A percentile compares a stretch with the other conserved stretches of the same genome.
Conservation (phyloP, 2,113 vertebrate species). For the human (Homo sapiens) region GRCh38 chr1:230228001-230228500, state of each 20-base stretch:
- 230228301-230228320: not conserved
- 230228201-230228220: not conserved
- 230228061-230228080: not conserved
- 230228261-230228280: not conserved
- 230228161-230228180: not conserved
- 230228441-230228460: too few relatives aligned
- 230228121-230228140: not conserved
- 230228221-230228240: not conserved
- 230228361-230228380: too few relatives aligned
- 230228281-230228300: not conserved
- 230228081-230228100: too few relatives aligned
- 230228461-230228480: too few relatives aligned
- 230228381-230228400: too few relatives aligned
- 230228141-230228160: not conserved
- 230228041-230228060: not conserved
- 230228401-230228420: too few relatives aligned
- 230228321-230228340: too few relatives aligned
- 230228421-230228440: too few relatives aligned
- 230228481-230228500: not conserved
- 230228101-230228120: not conserved
- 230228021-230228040: rapidly evolving
- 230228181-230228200: not conserved
- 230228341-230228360: too few relatives aligned
- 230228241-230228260: not conserved
- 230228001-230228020: not conserved